A percentile compares a stretch with the other conserved stretches of the same genome.
Conservation (phyloP, 2,113 vertebrate genomes). For the Bolborhynchus lineola region DNA sequence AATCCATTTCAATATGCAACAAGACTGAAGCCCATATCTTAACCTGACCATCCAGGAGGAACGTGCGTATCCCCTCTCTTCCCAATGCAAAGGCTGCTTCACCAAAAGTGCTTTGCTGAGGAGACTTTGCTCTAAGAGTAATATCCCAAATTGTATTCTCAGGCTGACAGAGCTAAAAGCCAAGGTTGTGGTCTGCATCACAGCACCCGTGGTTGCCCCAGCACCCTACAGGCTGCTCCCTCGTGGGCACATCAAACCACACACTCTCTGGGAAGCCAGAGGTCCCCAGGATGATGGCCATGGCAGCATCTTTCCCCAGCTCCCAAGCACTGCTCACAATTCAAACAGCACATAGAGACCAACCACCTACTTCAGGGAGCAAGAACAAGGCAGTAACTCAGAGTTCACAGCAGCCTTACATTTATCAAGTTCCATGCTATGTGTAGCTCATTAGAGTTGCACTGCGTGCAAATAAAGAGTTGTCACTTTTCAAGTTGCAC, state of each 20-base stretch:
- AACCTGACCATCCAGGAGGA: background rate
- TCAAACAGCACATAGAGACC: background rate
- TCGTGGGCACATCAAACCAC: background rate
- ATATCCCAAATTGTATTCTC: background rate
- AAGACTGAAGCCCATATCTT: background rate
- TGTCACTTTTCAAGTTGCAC: background rate
- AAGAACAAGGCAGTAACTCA: background rate
- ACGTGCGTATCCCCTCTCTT: rapidly evolving
- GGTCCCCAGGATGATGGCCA: rapidly evolving
- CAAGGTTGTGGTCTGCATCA: background rate
- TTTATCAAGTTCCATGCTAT: background rate
- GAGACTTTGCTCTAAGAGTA: background rate
- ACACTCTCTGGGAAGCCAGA: background rate
- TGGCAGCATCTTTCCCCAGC: background rate
- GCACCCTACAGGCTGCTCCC: background rate
- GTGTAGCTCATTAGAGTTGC: background rate
- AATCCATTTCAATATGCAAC: background rate
- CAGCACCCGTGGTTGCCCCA: background rate
- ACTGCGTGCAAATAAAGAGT: background rate
- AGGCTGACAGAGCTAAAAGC: background rate
- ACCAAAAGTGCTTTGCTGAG: background rate
- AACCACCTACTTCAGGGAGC: background rate
- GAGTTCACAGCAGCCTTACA: background rate
- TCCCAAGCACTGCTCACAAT: background rate
- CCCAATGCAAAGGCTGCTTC: background rate